Base-by-base conservation (phyloP, 2,888 invertebrate genomes). In the Archips xylosteana region DNA sequence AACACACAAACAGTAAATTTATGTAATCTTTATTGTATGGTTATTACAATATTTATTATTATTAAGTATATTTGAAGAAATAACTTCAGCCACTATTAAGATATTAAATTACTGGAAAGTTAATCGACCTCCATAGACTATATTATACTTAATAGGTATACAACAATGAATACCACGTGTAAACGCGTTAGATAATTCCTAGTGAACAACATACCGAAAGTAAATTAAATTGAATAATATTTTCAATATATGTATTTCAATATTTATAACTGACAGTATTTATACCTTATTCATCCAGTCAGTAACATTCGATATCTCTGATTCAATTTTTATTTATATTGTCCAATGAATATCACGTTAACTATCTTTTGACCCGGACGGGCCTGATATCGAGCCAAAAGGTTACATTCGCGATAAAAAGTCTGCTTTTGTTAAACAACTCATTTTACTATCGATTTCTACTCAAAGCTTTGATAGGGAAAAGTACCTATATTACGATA, bases 291-390 rank as follows among this genome's bases (percentile, higher is more conserved):
- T 3, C 3, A 32, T 10, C 32, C 57, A 57, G 23, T 32, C 5
- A 39, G 4, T 39, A 39, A 57, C 32, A 57, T 32, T 32, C 9
- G 10, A 57, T 32, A 57, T 32, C 10, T 42, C 15, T 57, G 62
- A 51, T 51, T 54, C 54, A 57, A 57, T 66, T 49, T 3, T 9
- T 67, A 71, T 71, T 71, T 45, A 4, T 51, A 66, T 42, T 61
- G 54, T 66, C 42, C 61, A 71, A 34, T 61, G 13, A 67, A 62
- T 39, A 47, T 54, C 34, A 39, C 1, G 3, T 71, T 12, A 5
- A 34, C 8, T 71, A 71, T 71, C 66, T 32, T 62, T 51, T 71
- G 66, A 71, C 61, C 71, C 61, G 45, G 15, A 65, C 54, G 9
- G 42, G 54, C 66, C 23, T 49, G 39, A 13, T n/a, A 42, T 62